Conservation (phyloP, 2,113 vertebrate species). For the Ammodytes marinus region DNA sequence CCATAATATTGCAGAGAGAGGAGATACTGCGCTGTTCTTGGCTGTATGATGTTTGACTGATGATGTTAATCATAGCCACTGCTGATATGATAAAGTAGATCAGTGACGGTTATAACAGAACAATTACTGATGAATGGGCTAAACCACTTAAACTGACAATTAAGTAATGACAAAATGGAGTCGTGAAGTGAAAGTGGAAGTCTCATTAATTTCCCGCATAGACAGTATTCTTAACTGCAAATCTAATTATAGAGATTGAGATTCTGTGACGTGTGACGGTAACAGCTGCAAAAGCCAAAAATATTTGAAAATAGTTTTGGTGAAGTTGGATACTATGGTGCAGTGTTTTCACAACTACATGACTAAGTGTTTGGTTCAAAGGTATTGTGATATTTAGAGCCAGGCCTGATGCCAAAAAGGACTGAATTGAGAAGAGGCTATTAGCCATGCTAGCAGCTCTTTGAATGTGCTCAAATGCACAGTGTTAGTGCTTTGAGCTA, state of each 20-base stretch:
- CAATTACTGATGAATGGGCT: constrained; percentile 7
- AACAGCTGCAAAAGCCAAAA: too few relatives aligned
- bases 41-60: not conserved
- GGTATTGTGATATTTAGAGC: too few relatives aligned
- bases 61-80: not conserved
- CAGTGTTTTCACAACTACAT: too few relatives aligned
- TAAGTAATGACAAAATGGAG: constrained; percentile 6
- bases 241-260: too few relatives aligned
- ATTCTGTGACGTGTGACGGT: too few relatives aligned
- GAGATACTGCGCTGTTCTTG: not conserved
- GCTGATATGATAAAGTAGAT: constrained; percentile 19
- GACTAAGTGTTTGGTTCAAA: too few relatives aligned
- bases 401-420: too few relatives aligned
- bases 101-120: constrained; percentile 11
- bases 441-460: too few relatives aligned
- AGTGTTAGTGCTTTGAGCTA: not conserved
- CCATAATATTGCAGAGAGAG: not conserved
- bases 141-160: not conserved
- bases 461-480: not conserved
- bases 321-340: too few relatives aligned
- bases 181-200: not conserved
- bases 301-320: too few relatives aligned
- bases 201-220: not conserved
- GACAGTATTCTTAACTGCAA: not conserved
- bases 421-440: too few relatives aligned